Evolutionary conservation across 2,113 vertebrate genomes (phyloP).

Genomic region (Pomatorhinus ruficollis): DNA sequence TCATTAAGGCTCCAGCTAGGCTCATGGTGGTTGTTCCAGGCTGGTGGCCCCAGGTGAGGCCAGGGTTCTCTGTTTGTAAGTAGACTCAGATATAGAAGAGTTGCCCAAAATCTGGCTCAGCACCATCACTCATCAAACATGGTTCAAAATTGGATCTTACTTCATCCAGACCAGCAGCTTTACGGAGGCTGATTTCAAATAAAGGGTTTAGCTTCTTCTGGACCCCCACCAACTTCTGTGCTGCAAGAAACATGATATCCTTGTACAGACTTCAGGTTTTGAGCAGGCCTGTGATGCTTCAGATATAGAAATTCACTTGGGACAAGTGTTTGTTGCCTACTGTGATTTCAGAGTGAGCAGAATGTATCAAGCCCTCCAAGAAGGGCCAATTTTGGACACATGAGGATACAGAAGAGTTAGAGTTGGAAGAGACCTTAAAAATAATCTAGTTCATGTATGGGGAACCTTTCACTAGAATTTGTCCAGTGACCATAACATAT

Average conservation of each 20-base stretch:
- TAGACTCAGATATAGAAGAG: accelerated
- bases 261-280: background rate
- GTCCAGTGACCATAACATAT: background rate
- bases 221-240: background rate
- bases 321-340: background rate
- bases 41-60: background rate
- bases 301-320: background rate
- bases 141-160: background rate
- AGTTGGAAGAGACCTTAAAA: background rate
- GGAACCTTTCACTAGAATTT: background rate
- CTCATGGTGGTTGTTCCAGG: background rate
- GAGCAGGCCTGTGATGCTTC: background rate
- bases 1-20: background rate
- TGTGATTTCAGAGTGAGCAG: background rate
- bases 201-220: background rate
- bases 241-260: background rate
- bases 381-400: accelerated
- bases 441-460: background rate
- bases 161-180: background rate
- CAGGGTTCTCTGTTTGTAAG: background rate
- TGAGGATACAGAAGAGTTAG: background rate
- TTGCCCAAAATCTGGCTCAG: background rate
- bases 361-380: accelerated
- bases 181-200: background rate
- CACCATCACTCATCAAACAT: too few relatives aligned